Conservation (phyloP, 2,888 invertebrate genomes). For the Yponomeuta malinellus region DNA sequence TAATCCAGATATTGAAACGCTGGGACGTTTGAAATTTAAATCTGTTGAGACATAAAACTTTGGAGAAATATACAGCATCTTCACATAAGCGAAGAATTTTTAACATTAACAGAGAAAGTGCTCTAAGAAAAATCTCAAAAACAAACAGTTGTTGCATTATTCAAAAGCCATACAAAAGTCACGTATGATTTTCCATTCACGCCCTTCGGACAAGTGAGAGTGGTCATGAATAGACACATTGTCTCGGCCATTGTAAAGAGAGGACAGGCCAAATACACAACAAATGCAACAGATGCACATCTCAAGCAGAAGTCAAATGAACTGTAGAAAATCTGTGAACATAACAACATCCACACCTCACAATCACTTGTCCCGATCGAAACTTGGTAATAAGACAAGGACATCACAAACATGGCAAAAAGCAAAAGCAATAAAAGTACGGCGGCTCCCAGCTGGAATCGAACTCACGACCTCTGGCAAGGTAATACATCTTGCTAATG, state of each 20-base stretch:
- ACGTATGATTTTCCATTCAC: not conserved
- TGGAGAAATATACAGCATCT: not conserved
- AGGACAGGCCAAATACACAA: not conserved
- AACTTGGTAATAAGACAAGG: no score
- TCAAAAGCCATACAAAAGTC: not conserved
- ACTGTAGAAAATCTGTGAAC: not conserved
- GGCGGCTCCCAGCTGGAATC: no score
- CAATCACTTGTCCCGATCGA: no score
- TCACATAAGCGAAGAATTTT: not conserved
- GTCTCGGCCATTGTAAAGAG: not conserved
- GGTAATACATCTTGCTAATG: no score
- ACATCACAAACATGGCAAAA: no score
- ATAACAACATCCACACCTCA: no score
- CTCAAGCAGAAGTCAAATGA: not conserved
- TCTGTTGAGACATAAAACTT: no score
- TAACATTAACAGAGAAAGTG: not conserved
- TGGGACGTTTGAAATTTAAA: no score
- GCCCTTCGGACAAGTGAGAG: conserved; percentile 14
- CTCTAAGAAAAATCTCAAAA: not conserved
- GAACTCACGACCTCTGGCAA: no score
- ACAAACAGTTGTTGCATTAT: not conserved
- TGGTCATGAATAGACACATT: conserved; percentile 5
- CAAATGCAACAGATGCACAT: not conserved
- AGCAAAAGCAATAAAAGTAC: no score
- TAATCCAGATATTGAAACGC: no score